Evolutionary conservation across 2,797 vertebrate species (phyloP), one percentile per base, ranked within the genome.

Genomic region (Lagocephalus sceleratus): DNA sequence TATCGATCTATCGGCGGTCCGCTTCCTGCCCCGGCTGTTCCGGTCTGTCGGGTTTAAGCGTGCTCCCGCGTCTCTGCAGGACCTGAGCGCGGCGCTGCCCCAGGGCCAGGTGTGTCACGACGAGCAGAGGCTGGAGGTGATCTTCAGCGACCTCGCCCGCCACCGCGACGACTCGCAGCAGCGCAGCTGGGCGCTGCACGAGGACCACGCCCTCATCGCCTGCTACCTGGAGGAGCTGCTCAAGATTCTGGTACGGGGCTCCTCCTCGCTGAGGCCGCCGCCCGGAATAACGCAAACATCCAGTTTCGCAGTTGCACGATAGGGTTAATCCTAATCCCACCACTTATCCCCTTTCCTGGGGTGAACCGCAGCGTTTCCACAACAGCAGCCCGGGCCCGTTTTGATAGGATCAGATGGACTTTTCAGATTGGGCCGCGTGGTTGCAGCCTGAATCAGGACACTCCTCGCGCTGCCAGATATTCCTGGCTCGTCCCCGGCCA

Each of bases 151-250:
- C 82, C 88, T 99, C 64, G 88, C 93, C 16, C 91, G 92, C 26
- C 93, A 95, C 76, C 91, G 95, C 44, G 96, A 97, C 0, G 97
- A 99, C 2, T 92, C 97, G 1, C 97, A 99, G 88, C 97, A 99
- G 87, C 93, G 97, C 16, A 98, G 97, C 86, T 99, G 97, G 97
- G 97, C 97, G 0, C 92, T 99, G 23, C 94, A 99, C 0, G 97
- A 99, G 64, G 97, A 99, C 16, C 94, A 94, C 46, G 90, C 91
- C 0, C 94, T 98, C 57, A 98, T 99, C 57, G 89, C 93, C 62
- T 97, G 96, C 77, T 99, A 99, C 80, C 87, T 99, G 64, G 95
- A 99, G 76, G 97, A 99, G 79, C 88, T 99, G 68, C 92, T 99
- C 60, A 94, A 94, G 67, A 99, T 99, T 63, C 89, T 99, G 95